Evolutionary conservation across 1,140 invertebrate genomes (phyloP), one percentile per base, ranked within the genome.

Genomic region (Centruroides sculpturatus): DNA sequence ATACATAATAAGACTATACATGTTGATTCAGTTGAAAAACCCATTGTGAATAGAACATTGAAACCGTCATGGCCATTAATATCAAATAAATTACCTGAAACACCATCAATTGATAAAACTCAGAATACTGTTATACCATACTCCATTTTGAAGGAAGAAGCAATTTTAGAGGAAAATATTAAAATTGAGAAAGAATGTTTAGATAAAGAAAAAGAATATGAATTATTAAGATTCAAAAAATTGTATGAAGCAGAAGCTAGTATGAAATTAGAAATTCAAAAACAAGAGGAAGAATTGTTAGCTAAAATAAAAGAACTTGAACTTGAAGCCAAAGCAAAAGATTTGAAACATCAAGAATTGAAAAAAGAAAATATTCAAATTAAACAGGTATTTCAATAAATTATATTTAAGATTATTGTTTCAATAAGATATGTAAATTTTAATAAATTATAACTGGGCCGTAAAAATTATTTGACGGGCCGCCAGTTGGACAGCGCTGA

Each of bases 271-370:
- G 70, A 76, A 51, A 73, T 78, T 60, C 76, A 79, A 67, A 69
- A 77, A 35, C 66, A 75, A 10, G 77, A 80, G 56, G 77, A 78
- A 64, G 75, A 79, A 66, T 72, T 82, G 60, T 69, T 78, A 50
- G 79, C 78, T 35, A 76, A 78, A 60, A 74, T 82, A 12, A 75
- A 80, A 68, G 77, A 80, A 66, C 69, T 83, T 11, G 81, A 81
- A 71, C 78, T 75, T 67, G 76, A 77, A 53, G 77, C 78, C 57
- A 56, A 62, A 35, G 56, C 60, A n/a, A 68, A 80, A 75, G 77
- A 77, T 71, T 72, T 76, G 66, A 77, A 79, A 70, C 80, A 79
- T 62, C 69, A 72, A 57, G 73, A 74, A 10, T 69, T 81, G 4
- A 73, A 76, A 8, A 76, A 79, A 13, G 74, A 80, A 66, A 65